Conservation (phyloP, 2,113 vertebrate genomes). For the Cercocebus atys region DNA sequence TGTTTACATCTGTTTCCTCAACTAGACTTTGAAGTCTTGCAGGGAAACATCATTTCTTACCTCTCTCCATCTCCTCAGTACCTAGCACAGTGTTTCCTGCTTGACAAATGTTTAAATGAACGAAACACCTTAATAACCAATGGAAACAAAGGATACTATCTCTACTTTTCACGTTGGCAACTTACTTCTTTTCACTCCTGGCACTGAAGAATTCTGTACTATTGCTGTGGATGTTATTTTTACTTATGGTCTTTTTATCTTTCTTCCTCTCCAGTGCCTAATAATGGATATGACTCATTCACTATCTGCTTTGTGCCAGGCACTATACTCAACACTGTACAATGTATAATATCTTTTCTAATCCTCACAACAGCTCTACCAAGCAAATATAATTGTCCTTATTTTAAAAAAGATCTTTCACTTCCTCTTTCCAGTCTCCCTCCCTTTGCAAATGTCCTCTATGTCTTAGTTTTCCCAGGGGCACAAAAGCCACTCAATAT, state of each 20-base stretch:
- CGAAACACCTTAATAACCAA: slow-evolving; percentile 44
- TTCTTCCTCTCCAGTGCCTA: not conserved
- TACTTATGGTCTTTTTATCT: not conserved
- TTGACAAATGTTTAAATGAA: slow-evolving; percentile 39
- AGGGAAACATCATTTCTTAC: not conserved
- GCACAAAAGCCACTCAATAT: not conserved
- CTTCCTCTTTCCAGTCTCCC: not conserved
- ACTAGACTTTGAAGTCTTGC: slow-evolving; percentile 8
- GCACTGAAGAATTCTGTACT: not conserved
- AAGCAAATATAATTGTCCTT: not conserved
- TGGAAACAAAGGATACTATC: not conserved
- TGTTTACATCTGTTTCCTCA: slow-evolving; percentile 39
- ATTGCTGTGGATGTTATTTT: not conserved
- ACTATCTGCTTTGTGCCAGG: not conserved
- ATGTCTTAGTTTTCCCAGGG: not conserved
- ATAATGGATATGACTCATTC: not conserved
- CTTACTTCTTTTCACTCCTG: slow-evolving; percentile 6
- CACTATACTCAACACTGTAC: not conserved
- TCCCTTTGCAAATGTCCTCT: not conserved
- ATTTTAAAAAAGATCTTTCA: not conserved
- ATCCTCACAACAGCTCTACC: not conserved
- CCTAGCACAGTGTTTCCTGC: not conserved
- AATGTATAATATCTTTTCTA: not conserved
- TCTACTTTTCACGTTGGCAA: slow-evolving; percentile 9
- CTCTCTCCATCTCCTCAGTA: slow-evolving; percentile 24